These are phyloP conservation scores for Microcebus ravelobensis DNA, from an alignment of 2,113 vertebrate species.

Conservation along the genomic window DNA sequence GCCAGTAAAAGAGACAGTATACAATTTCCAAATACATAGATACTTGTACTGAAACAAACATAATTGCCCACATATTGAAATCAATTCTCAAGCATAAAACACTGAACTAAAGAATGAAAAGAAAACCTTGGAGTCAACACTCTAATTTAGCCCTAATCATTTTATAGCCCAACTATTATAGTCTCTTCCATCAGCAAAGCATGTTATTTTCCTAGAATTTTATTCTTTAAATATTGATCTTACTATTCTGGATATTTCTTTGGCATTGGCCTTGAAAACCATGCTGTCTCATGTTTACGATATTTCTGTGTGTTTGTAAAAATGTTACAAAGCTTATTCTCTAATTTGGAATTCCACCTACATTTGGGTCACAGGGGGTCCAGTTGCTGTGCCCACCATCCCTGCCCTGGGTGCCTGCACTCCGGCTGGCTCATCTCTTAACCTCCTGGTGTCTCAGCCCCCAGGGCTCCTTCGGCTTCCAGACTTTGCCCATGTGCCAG, in stretches of 20 bases:
- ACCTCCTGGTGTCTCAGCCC: too few species aligned
- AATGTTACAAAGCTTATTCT: neutral
- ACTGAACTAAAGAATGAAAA: neutral
- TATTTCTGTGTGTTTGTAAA: neutral
- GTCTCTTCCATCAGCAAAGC: neutral
- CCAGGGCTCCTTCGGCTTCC: neutral
- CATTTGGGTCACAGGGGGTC: neutral
- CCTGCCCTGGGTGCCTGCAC: too few species aligned
- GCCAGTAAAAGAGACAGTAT: neutral
- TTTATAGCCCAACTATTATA: neutral
- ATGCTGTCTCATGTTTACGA: neutral
- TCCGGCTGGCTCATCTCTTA: neutral
- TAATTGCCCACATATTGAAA: neutral
- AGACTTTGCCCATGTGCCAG: accelerated
- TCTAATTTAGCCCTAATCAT: neutral
- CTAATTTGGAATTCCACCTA: neutral
- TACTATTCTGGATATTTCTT: neutral
- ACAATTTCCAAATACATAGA: neutral
- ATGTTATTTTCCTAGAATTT: neutral
- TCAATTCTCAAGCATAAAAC: neutral
- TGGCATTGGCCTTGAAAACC: neutral
- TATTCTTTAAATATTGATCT: neutral
- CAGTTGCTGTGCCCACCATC: too few species aligned
- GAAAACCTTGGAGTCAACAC: neutral
- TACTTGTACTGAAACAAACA: neutral